Percentiles rank a stretch among this genome's conserved stretches.
Conservation (phyloP, 2,888 invertebrate species). For the Caenorhabditis sinica region DNA sequence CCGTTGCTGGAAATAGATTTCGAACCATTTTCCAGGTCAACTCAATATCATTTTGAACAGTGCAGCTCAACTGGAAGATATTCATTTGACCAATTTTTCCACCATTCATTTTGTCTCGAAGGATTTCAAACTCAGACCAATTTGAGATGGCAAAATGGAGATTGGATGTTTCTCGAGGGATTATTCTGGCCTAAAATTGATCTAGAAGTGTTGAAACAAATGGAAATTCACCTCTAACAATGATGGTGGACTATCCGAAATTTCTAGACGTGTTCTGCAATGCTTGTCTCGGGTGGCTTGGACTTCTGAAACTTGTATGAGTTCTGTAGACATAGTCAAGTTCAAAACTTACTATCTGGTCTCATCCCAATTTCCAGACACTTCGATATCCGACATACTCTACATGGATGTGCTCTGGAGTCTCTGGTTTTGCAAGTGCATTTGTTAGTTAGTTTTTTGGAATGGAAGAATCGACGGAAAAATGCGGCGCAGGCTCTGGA, state of each 20-base stretch:
- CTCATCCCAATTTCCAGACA: conserved; percentile 27
- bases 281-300: conserved; percentile 8
- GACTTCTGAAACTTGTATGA: conserved; percentile 15
- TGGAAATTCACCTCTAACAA: neutral
- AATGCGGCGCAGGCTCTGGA: conserved; percentile 50
- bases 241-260: neutral
- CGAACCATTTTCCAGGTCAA: conserved; percentile 8
- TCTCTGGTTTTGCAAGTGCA: conserved; percentile 9
- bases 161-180: neutral
- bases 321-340: neutral
- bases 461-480: conserved; percentile 38
- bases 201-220: neutral
- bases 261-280: neutral
- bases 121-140: conserved; percentile 10
- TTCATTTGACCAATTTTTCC: conserved; percentile 7
- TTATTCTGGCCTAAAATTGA: conserved; percentile 25
- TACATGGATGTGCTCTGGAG: conserved; percentile 21
- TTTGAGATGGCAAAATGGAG: conserved; percentile 12
- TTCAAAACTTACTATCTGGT: neutral
- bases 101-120: conserved; percentile 3
- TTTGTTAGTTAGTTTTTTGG: neutral
- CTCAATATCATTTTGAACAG: conserved; percentile 8
- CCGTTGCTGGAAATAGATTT: neutral
- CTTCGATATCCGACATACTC: conserved; percentile 22
- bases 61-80: neutral